Percentiles rank a stretch among this genome's conserved stretches.
phyloP scores from a whole-genome alignment of 92 coral and sea anemone genomes.

The Diadumene lineata region DNA sequence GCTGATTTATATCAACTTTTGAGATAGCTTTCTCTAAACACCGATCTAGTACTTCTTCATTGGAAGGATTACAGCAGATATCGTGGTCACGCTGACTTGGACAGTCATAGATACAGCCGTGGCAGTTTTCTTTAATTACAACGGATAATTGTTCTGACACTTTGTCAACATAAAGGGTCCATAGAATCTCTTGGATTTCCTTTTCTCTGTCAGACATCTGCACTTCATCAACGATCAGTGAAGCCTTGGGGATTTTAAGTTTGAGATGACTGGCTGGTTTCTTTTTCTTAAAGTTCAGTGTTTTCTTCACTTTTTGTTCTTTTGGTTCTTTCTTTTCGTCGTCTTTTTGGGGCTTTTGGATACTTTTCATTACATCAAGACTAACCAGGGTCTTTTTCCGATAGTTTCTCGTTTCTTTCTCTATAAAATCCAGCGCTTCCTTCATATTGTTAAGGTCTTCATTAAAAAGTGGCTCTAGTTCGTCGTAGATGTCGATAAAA shows the following conservation, averaged over 20 bases:
- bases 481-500: background rate
- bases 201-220: background rate
- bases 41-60: background rate
- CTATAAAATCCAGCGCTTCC: background rate
- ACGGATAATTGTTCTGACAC: background rate
- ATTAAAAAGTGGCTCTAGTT: background rate
- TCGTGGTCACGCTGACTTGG: constrained; percentile 17
- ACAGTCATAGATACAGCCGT: constrained; percentile 1
- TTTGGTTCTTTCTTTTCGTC: background rate
- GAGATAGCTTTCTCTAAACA: background rate
- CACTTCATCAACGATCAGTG: background rate
- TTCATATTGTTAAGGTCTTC: background rate
- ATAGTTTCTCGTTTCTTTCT: background rate
- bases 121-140: background rate
- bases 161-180: background rate
- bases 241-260: background rate
- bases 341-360: background rate
- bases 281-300: background rate
- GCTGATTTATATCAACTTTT: background rate
- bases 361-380: background rate
- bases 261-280: background rate
- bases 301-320: background rate
- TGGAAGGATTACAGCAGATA: background rate
- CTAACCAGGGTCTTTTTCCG: background rate
- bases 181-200: background rate